These are phyloP conservation scores for Stegana nigrithorax DNA, from an alignment of 2,888 invertebrate genomes.

Conservation along the genomic window DNA sequence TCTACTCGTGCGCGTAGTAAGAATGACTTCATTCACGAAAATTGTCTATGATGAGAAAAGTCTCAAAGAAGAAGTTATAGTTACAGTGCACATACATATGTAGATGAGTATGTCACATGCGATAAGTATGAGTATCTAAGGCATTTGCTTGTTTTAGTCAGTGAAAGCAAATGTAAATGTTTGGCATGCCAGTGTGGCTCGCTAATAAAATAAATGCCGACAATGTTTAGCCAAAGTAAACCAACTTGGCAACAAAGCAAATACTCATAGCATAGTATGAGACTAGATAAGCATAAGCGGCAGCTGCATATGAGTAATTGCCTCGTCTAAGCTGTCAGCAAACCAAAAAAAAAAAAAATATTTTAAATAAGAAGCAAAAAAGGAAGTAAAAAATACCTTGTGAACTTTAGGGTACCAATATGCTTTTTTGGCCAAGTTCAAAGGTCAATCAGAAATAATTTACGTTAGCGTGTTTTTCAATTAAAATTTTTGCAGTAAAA, in stretches of 20 bases:
- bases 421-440: conserved; percentile 14
- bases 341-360: no score
- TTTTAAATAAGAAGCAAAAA: no score
- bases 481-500: not conserved
- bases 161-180: not conserved
- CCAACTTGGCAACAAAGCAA: no score
- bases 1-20: not conserved
- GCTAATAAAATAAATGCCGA: no score
- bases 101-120: not conserved
- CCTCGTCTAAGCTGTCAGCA: no score
- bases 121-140: no score
- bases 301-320: no score
- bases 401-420: no score
- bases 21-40: conserved; percentile 5
- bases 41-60: not conserved
- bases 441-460: conserved; percentile 14
- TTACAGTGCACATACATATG: not conserved
- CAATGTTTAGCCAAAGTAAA: no score
- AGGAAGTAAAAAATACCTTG: not conserved
- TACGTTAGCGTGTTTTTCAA: not conserved
- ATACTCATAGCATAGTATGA: no score
- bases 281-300: no score
- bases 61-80: not conserved
- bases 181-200: conserved; percentile 8
- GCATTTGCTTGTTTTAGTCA: not conserved